These are phyloP conservation scores for Chironomus tentans DNA, from an alignment of 2,888 invertebrate species.

Conservation along the genomic window DNA sequence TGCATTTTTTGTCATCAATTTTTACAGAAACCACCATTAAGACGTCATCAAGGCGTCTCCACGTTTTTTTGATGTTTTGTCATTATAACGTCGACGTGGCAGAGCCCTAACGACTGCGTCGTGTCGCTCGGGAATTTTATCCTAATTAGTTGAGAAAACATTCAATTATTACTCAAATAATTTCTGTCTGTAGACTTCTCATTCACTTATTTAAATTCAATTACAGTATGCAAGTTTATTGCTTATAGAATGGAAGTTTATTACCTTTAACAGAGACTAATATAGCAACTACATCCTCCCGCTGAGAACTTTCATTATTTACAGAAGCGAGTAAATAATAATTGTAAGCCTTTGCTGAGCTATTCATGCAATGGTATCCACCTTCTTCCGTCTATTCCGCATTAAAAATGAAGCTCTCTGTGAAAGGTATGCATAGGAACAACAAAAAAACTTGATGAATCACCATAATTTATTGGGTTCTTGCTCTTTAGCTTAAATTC, in stretches of 20 bases:
- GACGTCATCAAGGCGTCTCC: too few species aligned
- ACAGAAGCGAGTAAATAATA: neutral
- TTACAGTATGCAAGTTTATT: neutral
- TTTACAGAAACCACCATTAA: too few species aligned
- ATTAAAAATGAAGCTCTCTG: neutral
- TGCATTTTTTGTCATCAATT: too few species aligned
- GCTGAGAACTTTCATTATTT: conserved; percentile 7
- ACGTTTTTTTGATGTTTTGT: too few species aligned
- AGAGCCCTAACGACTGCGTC: too few species aligned
- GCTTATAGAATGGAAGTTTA: neutral
- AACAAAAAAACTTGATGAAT: neutral
- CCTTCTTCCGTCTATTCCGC: neutral
- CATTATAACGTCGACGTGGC: too few species aligned
- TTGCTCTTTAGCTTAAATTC: neutral
- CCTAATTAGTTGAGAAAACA: too few species aligned
- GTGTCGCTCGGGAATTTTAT: too few species aligned
- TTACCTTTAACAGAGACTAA: neutral
- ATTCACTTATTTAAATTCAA: neutral
- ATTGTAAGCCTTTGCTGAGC: neutral
- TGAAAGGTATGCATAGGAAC: too few species aligned
- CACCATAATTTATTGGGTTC: conserved; percentile 1
- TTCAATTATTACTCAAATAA: too few species aligned
- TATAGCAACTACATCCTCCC: neutral
- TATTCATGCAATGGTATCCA: neutral
- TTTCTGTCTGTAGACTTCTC: neutral